Percentiles rank a stretch among this genome's conserved stretches.
These are phyloP conservation scores for Ladona fulva DNA, from an alignment of 1,140 invertebrate species.

Conservation along the genomic window DNA sequence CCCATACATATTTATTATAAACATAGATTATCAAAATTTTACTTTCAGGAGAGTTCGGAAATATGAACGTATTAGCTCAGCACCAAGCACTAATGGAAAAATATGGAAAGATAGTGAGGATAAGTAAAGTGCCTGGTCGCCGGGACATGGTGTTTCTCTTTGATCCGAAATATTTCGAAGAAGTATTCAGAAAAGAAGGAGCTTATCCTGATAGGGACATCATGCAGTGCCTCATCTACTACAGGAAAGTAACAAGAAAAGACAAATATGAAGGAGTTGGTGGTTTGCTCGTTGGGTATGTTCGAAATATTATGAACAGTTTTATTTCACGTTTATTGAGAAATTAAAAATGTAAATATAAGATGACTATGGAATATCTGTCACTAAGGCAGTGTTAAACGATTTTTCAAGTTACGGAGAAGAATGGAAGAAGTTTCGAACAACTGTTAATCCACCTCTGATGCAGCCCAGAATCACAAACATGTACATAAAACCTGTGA, in stretches of 20 bases:
- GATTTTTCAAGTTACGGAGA: conserved; percentile 31
- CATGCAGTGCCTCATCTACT: conserved; percentile 2
- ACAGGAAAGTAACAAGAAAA: neutral
- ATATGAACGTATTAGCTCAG: no score
- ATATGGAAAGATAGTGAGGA: no score
- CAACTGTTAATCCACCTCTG: conserved; percentile 32
- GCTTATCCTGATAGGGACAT: neutral
- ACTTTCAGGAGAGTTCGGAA: no score
- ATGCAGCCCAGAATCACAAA: conserved; percentile 32
- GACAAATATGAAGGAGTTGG: neutral
- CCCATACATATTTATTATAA: no score
- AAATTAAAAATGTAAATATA: no score
- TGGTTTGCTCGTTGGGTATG: neutral
- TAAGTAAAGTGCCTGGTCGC: no score
- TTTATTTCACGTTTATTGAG: no score
- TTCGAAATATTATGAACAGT: no score
- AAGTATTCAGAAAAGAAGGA: neutral
- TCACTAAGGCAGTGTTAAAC: no score
- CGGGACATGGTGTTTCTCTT: conserved; percentile 29
- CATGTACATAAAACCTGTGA: conserved; percentile 30
- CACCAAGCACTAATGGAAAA: no score
- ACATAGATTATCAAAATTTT: no score
- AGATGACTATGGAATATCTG: no score
- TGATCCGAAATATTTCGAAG: conserved; percentile 28
- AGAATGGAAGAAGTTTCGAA: conserved; percentile 32